Evolutionary conservation across 2,888 invertebrate species (phyloP).

Genomic region (Julus scanicus): DNA sequence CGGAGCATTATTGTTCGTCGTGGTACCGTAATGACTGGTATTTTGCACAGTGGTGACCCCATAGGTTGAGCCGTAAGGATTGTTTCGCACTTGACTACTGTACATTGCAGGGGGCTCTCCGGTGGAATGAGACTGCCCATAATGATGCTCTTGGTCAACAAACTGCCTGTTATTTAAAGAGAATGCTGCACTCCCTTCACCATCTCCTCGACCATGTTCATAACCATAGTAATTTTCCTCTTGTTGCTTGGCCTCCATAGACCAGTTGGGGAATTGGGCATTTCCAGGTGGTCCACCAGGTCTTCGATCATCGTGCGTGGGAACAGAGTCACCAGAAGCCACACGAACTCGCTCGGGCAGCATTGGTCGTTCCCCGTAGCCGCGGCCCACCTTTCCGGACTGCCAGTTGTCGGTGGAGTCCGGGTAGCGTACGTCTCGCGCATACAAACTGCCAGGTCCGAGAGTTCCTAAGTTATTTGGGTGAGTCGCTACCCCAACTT

Average conservation of each 20-base stretch:
- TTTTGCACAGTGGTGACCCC: constrained; percentile 62
- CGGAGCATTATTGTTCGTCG: not conserved
- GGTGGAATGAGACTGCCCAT: not conserved
- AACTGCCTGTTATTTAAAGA: not conserved
- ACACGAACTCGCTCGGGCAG: not conserved
- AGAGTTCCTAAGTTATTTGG: constrained; percentile 39
- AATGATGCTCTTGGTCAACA: constrained; percentile 31
- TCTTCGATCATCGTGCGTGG: not conserved
- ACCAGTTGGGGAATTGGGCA: constrained; percentile 20
- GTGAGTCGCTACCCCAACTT: not conserved
- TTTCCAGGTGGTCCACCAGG: not conserved
- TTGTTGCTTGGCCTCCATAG: constrained; percentile 37
- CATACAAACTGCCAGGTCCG: constrained; percentile 63
- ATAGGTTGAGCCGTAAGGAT: constrained; percentile 44
- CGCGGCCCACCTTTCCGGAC: not conserved
- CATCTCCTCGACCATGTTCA: constrained; percentile 41
- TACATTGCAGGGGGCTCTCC: not conserved
- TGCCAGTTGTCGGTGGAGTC: constrained; percentile 13
- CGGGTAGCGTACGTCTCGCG: constrained; percentile 59
- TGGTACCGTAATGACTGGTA: constrained; percentile 62
- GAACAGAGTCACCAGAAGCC: constrained; percentile 21
- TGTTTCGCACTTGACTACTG: not conserved
- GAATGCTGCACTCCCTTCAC: constrained; percentile 48
- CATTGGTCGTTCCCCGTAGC: constrained; percentile 14
- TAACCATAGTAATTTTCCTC: constrained; percentile 46